Evolutionary conservation across 2,797 vertebrate species (phyloP).

Genomic region (Amniataba percoides): DNA sequence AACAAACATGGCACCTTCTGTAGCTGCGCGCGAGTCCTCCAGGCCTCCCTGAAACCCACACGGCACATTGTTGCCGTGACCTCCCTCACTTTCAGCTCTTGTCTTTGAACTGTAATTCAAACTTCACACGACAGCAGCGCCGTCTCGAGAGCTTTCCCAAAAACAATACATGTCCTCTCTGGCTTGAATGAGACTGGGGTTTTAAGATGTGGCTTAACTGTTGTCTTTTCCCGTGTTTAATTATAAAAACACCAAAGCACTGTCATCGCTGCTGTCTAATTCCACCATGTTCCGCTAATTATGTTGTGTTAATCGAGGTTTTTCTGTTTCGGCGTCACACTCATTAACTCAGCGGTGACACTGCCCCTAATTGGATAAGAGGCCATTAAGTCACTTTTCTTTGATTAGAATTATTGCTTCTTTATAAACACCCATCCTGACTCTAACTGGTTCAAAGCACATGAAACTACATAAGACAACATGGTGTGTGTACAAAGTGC

Average conservation of each 20-base stretch:
- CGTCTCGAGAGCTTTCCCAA: slow-evolving; percentile 70
- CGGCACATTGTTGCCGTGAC: slow-evolving; percentile 63
- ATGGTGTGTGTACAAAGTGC: background rate
- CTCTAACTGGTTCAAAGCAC: slow-evolving; percentile 34
- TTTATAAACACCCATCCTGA: slow-evolving; percentile 52
- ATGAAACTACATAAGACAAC: slow-evolving; percentile 20
- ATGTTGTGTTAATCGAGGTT: slow-evolving; percentile 74
- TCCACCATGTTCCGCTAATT: slow-evolving; percentile 81
- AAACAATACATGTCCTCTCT: slow-evolving; percentile 78
- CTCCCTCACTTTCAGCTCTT: slow-evolving; percentile 69
- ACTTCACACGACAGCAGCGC: slow-evolving; percentile 52
- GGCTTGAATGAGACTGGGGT: slow-evolving; percentile 59
- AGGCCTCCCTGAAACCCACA: slow-evolving; percentile 5
- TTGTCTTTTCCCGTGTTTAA: slow-evolving; percentile 80
- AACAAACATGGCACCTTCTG: slow-evolving; percentile 20
- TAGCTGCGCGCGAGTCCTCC: slow-evolving; percentile 1
- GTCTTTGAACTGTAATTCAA: slow-evolving; percentile 73
- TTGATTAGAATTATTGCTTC: slow-evolving; percentile 66
- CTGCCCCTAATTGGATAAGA: slow-evolving; percentile 79
- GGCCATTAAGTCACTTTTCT: slow-evolving; percentile 74
- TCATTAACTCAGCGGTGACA: slow-evolving; percentile 82
- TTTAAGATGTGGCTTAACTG: slow-evolving; percentile 79
- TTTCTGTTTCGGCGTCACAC: slow-evolving; percentile 74
- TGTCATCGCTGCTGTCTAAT: slow-evolving; percentile 70
- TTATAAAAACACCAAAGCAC: slow-evolving; percentile 77